Base-by-base conservation (phyloP, 2,113 vertebrate species). In the Ammodytes dubius region DNA sequence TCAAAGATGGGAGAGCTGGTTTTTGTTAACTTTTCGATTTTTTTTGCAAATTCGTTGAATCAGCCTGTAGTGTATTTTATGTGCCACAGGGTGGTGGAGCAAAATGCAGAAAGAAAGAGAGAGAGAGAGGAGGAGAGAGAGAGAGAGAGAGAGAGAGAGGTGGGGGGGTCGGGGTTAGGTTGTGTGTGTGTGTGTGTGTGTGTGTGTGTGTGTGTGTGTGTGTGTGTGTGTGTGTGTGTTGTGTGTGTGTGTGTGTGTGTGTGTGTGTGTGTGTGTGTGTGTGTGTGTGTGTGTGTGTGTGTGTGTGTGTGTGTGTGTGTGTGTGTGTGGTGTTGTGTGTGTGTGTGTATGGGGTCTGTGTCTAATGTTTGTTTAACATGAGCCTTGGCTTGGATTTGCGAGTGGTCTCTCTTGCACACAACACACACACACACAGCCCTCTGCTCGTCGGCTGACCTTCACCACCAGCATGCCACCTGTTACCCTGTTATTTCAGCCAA, bases 401-500 rank as follows among this genome's bases (percentile, higher is more conserved):
- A 89, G 81, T 73, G 84, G 77, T 84, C 77, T 79, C 27, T 43
- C 42, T 81, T 77, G 82, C 82, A 60, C 91, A 79, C 72, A 73
- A 67, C 68, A 71, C 43, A 63, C 70, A 79, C 50, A 61, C 17
- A 50, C 73, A 42, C 27, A 70, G 57, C 73, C 27, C 27, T 91
- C 73, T 83, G 66, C 85, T 88, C 17, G 27, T 56, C 81, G 81
- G 63, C 59, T 89, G 85, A 93, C 91, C 90, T 89, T 59, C 56
- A 57, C 88, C 66, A 50, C 82, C 89, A 82, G 81, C 68, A 70
- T 67, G 54, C 87, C 87, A 87, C 79, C 92, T 90, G 86, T 67
- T 84, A 82, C 71, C 58, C 13, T 92, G 79, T 92, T 91, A 78
- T 92, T 93, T 88, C 74, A 81, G 86, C 86, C 83, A 90, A 87